Evolutionary conservation across 2,797 vertebrate genomes (phyloP), one percentile per base, ranked within the genome.

Genomic region (Amphiprion clarkii): DNA sequence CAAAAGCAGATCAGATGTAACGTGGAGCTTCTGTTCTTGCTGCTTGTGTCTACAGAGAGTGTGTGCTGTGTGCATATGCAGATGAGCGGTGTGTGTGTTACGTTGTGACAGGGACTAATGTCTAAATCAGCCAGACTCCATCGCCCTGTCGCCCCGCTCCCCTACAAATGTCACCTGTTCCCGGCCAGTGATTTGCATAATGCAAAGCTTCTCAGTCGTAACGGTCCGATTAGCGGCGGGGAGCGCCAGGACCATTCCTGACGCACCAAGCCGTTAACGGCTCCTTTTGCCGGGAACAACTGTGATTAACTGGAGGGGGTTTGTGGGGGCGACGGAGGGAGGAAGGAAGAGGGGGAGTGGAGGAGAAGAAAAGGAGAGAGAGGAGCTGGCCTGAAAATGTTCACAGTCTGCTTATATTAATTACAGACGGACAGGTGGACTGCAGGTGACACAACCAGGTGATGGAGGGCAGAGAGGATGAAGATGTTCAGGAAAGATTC

Each of bases 121-220:
- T 97, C 97, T 97, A 96, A 97, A 97, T 97, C 98, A 97, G 96
- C 96, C 95, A 96, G 94, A 96, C 96, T 96, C 93, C 94, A 95
- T 96, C 92, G 96, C 95, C 96, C 92, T 91, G 96, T 96, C 96
- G 95, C 96, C 96, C 96, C 91, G 96, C 97, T 90, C 91, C 85
- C 81, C 92, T 96, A 97, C 97, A 99, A 99, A 99, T 99, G 98
- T 99, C 98, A 99, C 97, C 97, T 99, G 98, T 99, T 99, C 97
- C 97, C 96, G 96, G 96, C 97, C 97, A 99, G 93, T 97, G 98
- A 99, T 99, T 99, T 99, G 98, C 98, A 99, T 99, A 99, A 99
- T 99, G 97, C 97, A 98, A 99, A 99, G 96, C 97, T 98, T 97
- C 97, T 99, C 97, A 99, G 96, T 99, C 97, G 97, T 98, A 99